These are phyloP conservation scores for Cheilosia scutellata DNA, from an alignment of 2,888 invertebrate genomes.

Conservation along the genomic window DNA sequence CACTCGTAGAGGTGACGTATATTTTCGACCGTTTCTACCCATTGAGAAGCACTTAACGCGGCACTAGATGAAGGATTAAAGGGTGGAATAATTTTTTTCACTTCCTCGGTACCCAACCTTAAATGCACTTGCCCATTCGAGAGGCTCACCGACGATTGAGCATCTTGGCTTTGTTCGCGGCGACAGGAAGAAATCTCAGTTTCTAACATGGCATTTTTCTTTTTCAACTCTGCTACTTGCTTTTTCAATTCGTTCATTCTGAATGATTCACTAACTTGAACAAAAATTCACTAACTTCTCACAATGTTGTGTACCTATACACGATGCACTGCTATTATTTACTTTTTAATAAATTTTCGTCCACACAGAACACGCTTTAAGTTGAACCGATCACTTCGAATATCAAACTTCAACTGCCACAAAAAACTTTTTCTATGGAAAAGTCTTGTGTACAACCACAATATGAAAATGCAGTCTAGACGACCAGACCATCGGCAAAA, in stretches of 20 bases:
- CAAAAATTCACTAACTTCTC: too few relatives aligned
- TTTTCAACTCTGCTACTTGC: not conserved
- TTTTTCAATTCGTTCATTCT: not conserved
- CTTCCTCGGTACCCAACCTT: constrained; percentile 1
- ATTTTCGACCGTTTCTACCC: constrained; percentile 1
- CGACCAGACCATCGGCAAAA: too few relatives aligned
- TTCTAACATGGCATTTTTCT: not conserved
- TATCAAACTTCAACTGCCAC: too few relatives aligned
- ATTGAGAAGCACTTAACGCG: constrained; percentile 7
- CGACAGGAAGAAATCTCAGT: not conserved
- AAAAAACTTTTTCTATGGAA: too few relatives aligned
- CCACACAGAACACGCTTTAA: too few relatives aligned
- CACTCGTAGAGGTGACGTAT: constrained; percentile 15
- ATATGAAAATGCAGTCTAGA: too few relatives aligned
- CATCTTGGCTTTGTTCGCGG: not conserved
- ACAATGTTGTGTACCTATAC: too few relatives aligned
- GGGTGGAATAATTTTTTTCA: constrained; percentile 8
- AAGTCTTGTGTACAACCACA: too few relatives aligned
- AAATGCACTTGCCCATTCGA: not conserved
- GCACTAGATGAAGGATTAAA: constrained; percentile 19
- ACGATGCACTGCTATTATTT: too few relatives aligned
- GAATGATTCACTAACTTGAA: too few relatives aligned
- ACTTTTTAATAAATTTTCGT: too few relatives aligned
- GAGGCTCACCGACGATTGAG: not conserved
- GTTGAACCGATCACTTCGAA: too few relatives aligned